Evolutionary conservation across 2,888 invertebrate species (phyloP).

Genomic region (Bursaphelenchus okinawaensis): DNA sequence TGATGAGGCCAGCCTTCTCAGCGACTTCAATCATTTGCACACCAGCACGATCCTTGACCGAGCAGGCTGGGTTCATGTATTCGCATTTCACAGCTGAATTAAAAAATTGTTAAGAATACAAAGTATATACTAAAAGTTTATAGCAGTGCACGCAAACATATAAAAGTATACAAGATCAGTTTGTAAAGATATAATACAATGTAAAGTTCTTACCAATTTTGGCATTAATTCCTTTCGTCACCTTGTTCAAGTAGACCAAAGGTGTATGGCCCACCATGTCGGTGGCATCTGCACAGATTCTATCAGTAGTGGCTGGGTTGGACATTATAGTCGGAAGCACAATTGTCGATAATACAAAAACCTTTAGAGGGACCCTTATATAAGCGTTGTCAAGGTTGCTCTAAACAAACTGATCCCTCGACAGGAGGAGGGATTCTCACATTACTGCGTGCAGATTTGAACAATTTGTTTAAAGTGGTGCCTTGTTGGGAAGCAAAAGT

Average conservation of each 20-base stretch:
- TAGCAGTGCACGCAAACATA: no score
- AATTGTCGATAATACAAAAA: no score
- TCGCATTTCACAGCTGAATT: slow-evolving; percentile 53
- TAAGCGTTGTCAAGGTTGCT: no score
- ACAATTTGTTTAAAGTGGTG: no score
- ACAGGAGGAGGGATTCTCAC: no score
- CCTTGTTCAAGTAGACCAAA: slow-evolving; percentile 41
- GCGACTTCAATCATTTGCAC: slow-evolving; percentile 48
- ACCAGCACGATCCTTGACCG: slow-evolving; percentile 54
- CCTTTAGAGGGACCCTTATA: no score
- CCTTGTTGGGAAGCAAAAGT: no score
- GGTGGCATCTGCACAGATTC: slow-evolving; percentile 18
- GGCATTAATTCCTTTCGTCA: slow-evolving; percentile 40
- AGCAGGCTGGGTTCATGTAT: slow-evolving; percentile 53
- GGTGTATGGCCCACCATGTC: slow-evolving; percentile 47
- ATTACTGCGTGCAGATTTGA: no score
- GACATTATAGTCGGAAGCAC: no score
- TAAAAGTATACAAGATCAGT: background rate
- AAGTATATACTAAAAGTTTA: background rate
- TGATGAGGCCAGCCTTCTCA: slow-evolving; percentile 42
- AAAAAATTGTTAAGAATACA: background rate
- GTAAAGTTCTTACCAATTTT: slow-evolving; percentile 40
- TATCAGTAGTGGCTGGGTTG: background rate
- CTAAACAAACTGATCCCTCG: no score
- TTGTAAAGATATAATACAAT: no score